Conservation (phyloP, 2,113 vertebrate genomes). For the Oryzias woworae region DNA sequence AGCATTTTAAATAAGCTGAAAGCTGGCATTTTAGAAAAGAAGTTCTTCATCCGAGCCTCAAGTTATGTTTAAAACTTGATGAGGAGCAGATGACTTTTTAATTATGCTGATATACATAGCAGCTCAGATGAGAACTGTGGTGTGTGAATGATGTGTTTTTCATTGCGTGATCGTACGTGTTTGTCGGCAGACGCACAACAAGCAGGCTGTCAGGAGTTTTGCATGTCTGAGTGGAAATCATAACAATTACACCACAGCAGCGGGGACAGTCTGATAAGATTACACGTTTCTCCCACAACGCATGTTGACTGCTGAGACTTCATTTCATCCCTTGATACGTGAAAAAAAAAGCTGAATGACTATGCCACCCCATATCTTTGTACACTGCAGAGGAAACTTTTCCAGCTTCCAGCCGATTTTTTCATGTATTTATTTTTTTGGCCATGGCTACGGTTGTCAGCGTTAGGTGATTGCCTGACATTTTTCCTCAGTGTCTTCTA, state of each 20-base stretch:
- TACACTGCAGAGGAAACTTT: constrained; percentile 21
- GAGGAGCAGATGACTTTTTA: too few relatives aligned
- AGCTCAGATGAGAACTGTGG: too few relatives aligned
- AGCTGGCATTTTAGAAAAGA: too few relatives aligned
- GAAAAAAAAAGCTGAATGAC: background rate
- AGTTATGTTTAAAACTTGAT: too few relatives aligned
- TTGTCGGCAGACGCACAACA: background rate
- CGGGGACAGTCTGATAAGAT: constrained; percentile 6
- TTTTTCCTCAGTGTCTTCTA: constrained; percentile 61
- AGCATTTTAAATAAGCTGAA: too few relatives aligned
- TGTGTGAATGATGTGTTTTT: too few relatives aligned
- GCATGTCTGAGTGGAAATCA: constrained; percentile 12
- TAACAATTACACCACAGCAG: constrained; percentile 16
- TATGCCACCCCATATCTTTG: constrained; percentile 2
- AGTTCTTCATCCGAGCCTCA: too few relatives aligned
- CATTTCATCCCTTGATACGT: constrained; percentile 11
- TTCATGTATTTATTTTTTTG: constrained; percentile 19
- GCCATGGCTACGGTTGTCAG: constrained; percentile 54
- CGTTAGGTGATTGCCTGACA: constrained; percentile 65
- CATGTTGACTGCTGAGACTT: constrained; percentile 16
- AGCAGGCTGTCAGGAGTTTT: constrained; percentile 17
- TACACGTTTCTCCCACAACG: constrained; percentile 14
- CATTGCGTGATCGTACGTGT: background rate
- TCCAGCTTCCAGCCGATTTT: constrained; percentile 43
- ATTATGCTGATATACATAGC: too few relatives aligned